Evolutionary conservation across 2,797 vertebrate genomes (phyloP).

Genomic region (Paramormyrops hopkinsi): DNA sequence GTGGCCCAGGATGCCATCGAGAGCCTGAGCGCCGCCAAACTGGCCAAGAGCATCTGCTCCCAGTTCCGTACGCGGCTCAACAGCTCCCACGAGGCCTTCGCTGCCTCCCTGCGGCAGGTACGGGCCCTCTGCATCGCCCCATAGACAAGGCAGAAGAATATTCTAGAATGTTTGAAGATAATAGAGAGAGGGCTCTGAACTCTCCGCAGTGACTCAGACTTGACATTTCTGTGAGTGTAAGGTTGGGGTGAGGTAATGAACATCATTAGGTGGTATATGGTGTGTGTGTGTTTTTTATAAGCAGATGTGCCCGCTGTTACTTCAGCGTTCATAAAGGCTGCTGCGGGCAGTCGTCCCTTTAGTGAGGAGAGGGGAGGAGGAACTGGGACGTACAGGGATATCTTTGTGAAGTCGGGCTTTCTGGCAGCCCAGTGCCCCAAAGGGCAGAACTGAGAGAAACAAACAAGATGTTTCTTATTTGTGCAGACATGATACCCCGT

Average conservation of each 20-base stretch:
- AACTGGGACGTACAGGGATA: neutral
- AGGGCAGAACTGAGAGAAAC: neutral
- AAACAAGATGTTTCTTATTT: neutral
- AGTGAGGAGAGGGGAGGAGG: neutral
- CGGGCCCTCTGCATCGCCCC: neutral
- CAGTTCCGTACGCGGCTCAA: conserved; percentile 92
- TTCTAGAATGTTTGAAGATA: neutral
- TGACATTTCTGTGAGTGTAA: neutral
- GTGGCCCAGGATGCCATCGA: conserved; percentile 97
- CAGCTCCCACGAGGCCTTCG: conserved; percentile 94
- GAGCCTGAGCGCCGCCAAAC: conserved; percentile 90
- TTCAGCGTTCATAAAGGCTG: neutral
- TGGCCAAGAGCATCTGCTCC: conserved; percentile 94
- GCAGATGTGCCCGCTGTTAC: neutral
- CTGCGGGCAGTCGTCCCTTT: neutral
- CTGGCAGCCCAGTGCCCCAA: neutral
- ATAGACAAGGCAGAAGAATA: neutral
- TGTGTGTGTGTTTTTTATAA: neutral
- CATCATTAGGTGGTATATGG: neutral
- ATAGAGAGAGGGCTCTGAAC: neutral
- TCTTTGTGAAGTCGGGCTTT: neutral
- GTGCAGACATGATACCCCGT: neutral
- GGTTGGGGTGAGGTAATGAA: neutral
- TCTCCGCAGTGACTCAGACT: neutral
- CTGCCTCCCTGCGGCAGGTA: conserved; percentile 87